These are phyloP conservation scores for Notamacropus eugenii DNA, from an alignment of 2,797 vertebrate genomes.

Conservation along the genomic window DNA sequence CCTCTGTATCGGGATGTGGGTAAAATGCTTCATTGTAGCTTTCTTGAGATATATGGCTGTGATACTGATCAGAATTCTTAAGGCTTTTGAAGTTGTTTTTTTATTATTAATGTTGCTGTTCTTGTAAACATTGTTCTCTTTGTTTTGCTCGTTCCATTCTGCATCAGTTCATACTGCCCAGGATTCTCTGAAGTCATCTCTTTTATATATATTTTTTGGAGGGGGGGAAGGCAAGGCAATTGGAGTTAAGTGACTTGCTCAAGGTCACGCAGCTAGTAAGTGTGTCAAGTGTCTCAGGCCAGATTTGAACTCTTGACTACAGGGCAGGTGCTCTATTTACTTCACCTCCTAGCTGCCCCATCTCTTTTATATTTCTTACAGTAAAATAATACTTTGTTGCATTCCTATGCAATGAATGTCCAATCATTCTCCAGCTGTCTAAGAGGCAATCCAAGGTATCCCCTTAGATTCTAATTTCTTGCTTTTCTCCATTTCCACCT, in stretches of 20 bases:
- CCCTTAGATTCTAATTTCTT: not conserved
- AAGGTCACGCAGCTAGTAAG: too few species aligned
- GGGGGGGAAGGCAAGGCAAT: too few species aligned
- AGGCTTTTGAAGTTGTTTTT: not conserved
- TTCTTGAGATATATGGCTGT: not conserved
- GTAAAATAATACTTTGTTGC: not conserved
- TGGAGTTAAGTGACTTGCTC: too few species aligned
- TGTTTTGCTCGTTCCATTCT: not conserved
- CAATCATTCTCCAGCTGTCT: not conserved
- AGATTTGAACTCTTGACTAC: too few species aligned
- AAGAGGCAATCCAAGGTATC: not conserved
- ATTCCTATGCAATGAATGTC: not conserved
- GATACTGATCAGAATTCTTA: not conserved
- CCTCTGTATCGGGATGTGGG: not conserved
- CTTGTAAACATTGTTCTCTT: not conserved
- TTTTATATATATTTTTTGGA: not conserved
- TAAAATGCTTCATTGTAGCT: not conserved
- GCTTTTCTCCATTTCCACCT: not conserved
- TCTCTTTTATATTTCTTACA: not conserved
- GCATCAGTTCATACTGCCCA: not conserved
- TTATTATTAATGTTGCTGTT: not conserved
- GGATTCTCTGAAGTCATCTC: not conserved
- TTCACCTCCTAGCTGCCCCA: too few species aligned
- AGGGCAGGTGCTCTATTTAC: too few species aligned
- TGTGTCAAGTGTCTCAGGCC: too few species aligned